Evolutionary conservation across 2,113 vertebrate species (phyloP), one percentile per base, ranked within the genome.

Genomic region (Pomatostomus ruficeps): DNA sequence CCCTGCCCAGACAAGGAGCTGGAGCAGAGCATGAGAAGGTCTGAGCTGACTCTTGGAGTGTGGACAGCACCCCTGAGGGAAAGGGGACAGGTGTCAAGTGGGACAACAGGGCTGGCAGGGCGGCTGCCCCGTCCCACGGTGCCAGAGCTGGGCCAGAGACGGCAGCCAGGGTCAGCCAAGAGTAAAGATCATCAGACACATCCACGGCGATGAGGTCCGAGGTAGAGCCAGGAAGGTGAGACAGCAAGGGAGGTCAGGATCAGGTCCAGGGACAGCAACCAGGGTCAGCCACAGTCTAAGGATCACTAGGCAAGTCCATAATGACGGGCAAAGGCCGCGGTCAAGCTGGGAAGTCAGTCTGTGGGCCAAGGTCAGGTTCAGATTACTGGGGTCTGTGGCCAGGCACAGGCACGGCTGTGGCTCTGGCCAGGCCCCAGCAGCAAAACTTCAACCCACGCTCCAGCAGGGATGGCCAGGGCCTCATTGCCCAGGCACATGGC

Each of bases 341-440:
- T 96, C 94, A 96, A 48, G 93, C 94, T 4, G 86, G 96, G 63
- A 95, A 96, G 89, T 96, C 91, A 25, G 79, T 92, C 96, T 96
- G 96, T 61, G 72, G 86, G 91, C 33, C 49, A 89, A 81, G 84
- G 36, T 63, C 54, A 8, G 46, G 23, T 74, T 45, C 67, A 57
- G 71, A 45, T 93, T 52, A 85, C 45, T n/a, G 36, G 11, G 25
- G 25, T 57, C 45, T 29, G 1, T n/a, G 65, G 85, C 45, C 65
- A 80, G 28, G 52, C 65, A 46, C 45, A 76, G 35, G 25, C 65
- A 48, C 5, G 25, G 68, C 85, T 89, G 63, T 21, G 20, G 58
- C 51, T 61, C 72, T 19, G 6, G 40, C 79, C 83, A 72, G 12
- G 25, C 28, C 38, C 74, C 61, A 75, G 61, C 46, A 63, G n/a